Conservation (phyloP, 30 jellyfish, hydroid and myxozoan species). For the Chrysaora quinquecirrha region DNA sequence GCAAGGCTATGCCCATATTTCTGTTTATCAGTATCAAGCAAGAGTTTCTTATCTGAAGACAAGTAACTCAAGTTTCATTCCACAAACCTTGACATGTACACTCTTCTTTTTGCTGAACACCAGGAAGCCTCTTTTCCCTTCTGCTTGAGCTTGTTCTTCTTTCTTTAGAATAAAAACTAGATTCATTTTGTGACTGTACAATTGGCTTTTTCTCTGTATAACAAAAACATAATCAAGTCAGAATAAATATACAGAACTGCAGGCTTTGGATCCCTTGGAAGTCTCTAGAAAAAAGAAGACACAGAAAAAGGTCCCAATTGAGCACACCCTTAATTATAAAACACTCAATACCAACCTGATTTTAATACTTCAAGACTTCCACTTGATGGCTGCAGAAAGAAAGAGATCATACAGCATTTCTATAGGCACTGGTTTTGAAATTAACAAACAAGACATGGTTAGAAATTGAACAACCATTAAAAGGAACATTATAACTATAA, state of each 20-base stretch:
- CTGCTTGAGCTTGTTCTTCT: not conserved
- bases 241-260: no score
- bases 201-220: no score
- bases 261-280: not conserved
- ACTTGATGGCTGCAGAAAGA: constrained; percentile 36
- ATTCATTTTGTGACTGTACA: no score
- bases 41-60: no score
- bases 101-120: constrained; percentile 7
- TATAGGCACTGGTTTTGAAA: no score
- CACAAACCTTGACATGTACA: not conserved
- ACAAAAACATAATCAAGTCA: no score
- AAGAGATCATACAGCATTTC: no score
- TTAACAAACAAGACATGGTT: no score
- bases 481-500: no score
- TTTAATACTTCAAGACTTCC: constrained; percentile 35
- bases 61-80: not conserved
- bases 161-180: not conserved
- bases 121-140: constrained; percentile 24
- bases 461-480: no score
- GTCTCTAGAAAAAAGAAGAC: not conserved
- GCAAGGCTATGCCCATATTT: no score
- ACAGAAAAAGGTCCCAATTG: not conserved
- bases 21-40: no score
- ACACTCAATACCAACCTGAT: constrained; percentile 23
- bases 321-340: not conserved